Conservation (phyloP, 2,888 invertebrate genomes). For the Beris morrisii region DNA sequence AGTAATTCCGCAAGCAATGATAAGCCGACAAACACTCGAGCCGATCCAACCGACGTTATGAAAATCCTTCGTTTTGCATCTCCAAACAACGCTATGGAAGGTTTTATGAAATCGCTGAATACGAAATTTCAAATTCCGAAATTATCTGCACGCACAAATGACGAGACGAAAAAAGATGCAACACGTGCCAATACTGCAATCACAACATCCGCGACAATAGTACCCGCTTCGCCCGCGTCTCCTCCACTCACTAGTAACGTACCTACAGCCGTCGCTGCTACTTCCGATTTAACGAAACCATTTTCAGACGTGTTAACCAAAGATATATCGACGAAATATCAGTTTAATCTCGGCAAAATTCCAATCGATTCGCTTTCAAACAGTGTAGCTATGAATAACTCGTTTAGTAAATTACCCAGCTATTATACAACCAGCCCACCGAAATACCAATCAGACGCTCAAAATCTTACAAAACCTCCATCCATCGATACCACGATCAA, state of each 20-base stretch:
- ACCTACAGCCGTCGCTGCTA: neutral
- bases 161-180: conserved; percentile 35
- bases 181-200: neutral
- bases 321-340: conserved; percentile 32
- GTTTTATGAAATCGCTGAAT: conserved; percentile 75
- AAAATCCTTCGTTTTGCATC: conserved; percentile 62
- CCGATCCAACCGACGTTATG: conserved; percentile 51
- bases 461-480: neutral
- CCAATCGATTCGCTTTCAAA: conserved; percentile 4
- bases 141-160: conserved; percentile 62
- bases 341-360: conserved; percentile 23
- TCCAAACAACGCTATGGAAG: conserved; percentile 67
- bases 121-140: conserved; percentile 88
- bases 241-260: conserved; percentile 9
- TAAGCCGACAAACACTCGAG: conserved; percentile 10
- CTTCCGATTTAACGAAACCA: conserved; percentile 17
- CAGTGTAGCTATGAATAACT: conserved; percentile 4
- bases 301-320: conserved; percentile 30
- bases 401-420: conserved; percentile 5
- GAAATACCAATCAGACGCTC: conserved; percentile 13
- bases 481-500: neutral
- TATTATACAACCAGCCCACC: neutral
- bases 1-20: conserved; percentile 1
- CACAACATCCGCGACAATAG: neutral
- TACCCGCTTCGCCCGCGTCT: conserved; percentile 13